Percentiles rank a stretch among this genome's conserved stretches.
phyloP scores from a whole-genome alignment of 2,113 vertebrate species.

The Megaleporinus macrocephalus region DNA sequence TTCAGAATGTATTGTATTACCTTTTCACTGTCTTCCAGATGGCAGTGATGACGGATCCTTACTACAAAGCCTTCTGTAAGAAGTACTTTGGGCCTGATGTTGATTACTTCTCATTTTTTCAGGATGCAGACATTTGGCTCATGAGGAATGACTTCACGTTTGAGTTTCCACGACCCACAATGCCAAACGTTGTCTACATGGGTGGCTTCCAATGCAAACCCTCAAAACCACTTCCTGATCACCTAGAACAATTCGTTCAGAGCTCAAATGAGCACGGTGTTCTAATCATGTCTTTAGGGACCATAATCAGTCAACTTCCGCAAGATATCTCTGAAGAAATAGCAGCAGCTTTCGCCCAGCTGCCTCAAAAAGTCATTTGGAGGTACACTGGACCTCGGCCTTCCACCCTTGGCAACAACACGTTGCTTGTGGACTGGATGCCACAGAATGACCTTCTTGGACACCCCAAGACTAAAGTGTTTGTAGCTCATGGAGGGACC shows the following conservation, averaged over 20 bases:
- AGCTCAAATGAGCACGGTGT: conserved; percentile 72
- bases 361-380: conserved; percentile 77
- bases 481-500: conserved; percentile 74
- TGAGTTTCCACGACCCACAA: conserved; percentile 63
- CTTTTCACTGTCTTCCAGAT: conserved; percentile 20
- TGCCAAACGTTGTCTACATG: conserved; percentile 60
- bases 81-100: conserved; percentile 69
- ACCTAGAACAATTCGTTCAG: conserved; percentile 56
- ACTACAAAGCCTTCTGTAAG: conserved; percentile 66
- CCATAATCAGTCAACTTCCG: conserved; percentile 64
- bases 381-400: conserved; percentile 67
- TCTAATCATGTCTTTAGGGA: conserved; percentile 73
- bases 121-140: conserved; percentile 75
- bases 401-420: conserved; percentile 70
- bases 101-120: conserved; percentile 67
- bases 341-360: conserved; percentile 69
- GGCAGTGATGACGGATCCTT: conserved; percentile 44
- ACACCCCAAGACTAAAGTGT: conserved; percentile 71
- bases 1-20: conserved; percentile 67
- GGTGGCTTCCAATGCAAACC: conserved; percentile 59
- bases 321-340: conserved; percentile 66
- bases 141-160: conserved; percentile 76
- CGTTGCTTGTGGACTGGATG: conserved; percentile 71
- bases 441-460: conserved; percentile 76
- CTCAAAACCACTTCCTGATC: conserved; percentile 48